Evolutionary conservation across 2,888 invertebrate genomes (phyloP), one percentile per base, ranked within the genome.

Genomic region (Ashinkailepas kermadecensis): DNA sequence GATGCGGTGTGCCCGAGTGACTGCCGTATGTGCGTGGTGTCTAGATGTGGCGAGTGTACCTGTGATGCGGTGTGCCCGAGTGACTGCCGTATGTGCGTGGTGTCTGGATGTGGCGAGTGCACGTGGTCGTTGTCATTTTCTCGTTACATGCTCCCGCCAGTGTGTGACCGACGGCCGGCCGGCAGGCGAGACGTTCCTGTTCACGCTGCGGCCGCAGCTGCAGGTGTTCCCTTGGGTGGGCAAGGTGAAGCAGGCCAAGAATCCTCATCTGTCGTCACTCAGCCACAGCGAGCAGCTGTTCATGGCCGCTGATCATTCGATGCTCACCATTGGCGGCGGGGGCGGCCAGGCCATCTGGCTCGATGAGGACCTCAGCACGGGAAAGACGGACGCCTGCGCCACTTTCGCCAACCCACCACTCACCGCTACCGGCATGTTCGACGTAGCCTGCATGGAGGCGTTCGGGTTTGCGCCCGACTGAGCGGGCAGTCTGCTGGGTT

Each of bases 341-440:
- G 95, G 95, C 86, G 97, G 97, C 6, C 96, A 96, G 89, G 97
- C 96, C 23, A 94, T 98, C 86, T 95, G 95, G 93, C 93, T 98
- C 92, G 97, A 97, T 88, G 96, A 96, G 88, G 95, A 96, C 88
- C 94, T 98, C 85, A 90, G 95, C 85, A 95, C 92, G 88, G 98
- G 98, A 85, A 95, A 96, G 88, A 95, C 96, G 62, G 96, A 96
- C 88, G 91, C 91, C 84, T 98, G 97, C 88, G 93, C 94, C 85
- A 98, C 98, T n/a, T 98, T 98, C 89, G 94, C 96, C 89, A 98
- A 98, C 89, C 95, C 96, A 84, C 97, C 97, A 23, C 90, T 98
- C 15, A 81, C 80, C 54, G 84, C 86, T 4, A 92, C 93, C 78
- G 92, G 92, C 85, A 96, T 97, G 89, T 98, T 98, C 89, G 95